Conservation (phyloP, 2,113 vertebrate species). For the Tretioscincus oriximinensis region DNA sequence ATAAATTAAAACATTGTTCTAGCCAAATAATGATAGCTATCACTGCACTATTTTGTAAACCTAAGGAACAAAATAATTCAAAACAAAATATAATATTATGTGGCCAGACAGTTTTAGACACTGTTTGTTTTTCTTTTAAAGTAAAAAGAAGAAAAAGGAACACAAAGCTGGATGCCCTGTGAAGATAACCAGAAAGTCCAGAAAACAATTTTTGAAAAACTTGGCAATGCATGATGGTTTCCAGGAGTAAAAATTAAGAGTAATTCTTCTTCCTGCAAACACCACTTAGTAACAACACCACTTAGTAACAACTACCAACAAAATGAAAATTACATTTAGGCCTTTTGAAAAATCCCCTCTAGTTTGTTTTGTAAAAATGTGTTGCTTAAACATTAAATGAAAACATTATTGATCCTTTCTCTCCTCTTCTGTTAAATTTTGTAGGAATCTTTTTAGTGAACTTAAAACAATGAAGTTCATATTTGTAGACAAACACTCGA, state of each 20-base stretch:
- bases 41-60: background rate
- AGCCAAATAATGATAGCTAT: background rate
- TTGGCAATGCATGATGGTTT: background rate
- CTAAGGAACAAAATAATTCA: background rate
- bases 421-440: background rate
- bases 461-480: background rate
- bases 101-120: background rate
- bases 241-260: background rate
- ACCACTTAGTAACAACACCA: background rate
- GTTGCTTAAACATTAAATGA: background rate
- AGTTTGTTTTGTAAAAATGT: background rate
- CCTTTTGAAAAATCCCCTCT: fast-evolving
- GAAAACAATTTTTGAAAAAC: background rate
- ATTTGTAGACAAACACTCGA: background rate
- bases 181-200: conserved; percentile 11
- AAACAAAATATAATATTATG: background rate
- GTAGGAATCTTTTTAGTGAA: background rate
- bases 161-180: background rate
- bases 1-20: background rate
- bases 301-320: background rate
- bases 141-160: background rate
- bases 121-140: background rate
- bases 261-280: fast-evolving
- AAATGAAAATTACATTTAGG: background rate
- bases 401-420: background rate